Percentiles rank a stretch among this genome's conserved stretches.
Evolutionary conservation across 2,888 invertebrate genomes (phyloP).

Genomic region (Agrotis puta): DNA sequence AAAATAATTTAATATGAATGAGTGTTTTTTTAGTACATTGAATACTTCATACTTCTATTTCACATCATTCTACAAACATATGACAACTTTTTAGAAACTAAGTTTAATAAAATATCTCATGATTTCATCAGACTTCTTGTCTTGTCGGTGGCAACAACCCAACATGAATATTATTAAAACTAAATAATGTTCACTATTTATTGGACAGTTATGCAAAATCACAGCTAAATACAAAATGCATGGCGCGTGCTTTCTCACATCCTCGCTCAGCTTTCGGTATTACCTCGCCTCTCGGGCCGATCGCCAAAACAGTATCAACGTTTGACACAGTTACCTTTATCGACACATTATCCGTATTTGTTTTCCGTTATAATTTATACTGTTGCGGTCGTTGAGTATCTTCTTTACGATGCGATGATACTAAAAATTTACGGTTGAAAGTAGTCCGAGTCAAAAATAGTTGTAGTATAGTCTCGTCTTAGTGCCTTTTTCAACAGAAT

Average conservation of each 20-base stretch:
- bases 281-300: slow-evolving; percentile 32
- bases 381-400: not conserved
- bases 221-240: not conserved
- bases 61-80: too few relatives aligned
- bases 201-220: too few relatives aligned
- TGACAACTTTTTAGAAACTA: too few relatives aligned
- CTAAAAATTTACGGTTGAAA: slow-evolving; percentile 10
- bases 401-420: not conserved
- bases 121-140: too few relatives aligned
- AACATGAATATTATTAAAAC: too few relatives aligned
- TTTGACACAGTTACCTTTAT: slow-evolving; percentile 56
- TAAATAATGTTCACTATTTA: too few relatives aligned
- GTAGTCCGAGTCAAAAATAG: not conserved
- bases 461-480: not conserved
- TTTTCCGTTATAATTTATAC: slow-evolving; percentile 59
- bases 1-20: too few relatives aligned
- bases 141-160: too few relatives aligned
- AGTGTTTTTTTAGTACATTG: too few relatives aligned
- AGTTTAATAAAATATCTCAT: too few relatives aligned
- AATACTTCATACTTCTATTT: too few relatives aligned
- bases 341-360: slow-evolving; percentile 50
- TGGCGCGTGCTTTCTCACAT: not conserved
- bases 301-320: slow-evolving; percentile 53
- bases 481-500: too few relatives aligned
- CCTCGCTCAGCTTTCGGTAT: slow-evolving; percentile 20